phyloP scores from a whole-genome alignment of 1,140 invertebrate genomes.

The Penaeus japonicus region DNA sequence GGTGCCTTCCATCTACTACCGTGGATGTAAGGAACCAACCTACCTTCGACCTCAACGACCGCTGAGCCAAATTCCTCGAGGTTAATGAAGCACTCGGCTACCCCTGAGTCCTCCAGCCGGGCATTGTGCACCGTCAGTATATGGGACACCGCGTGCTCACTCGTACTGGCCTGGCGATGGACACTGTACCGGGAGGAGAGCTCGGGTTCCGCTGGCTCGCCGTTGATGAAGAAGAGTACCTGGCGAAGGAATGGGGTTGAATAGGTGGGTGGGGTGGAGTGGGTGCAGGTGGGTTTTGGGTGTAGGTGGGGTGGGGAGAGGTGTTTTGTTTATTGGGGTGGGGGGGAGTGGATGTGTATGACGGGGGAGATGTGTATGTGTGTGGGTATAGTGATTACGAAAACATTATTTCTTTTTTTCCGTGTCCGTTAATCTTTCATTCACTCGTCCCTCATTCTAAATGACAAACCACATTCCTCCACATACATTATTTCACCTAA shows the following conservation, averaged over 20 bases:
- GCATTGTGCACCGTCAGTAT: background rate
- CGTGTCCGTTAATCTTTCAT: too few relatives aligned
- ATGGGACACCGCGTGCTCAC: background rate
- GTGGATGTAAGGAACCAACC: too few relatives aligned
- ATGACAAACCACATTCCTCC: too few relatives aligned
- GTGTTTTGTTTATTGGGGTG: too few relatives aligned
- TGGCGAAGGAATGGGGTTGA: background rate
- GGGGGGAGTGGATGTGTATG: too few relatives aligned
- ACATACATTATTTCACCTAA: too few relatives aligned
- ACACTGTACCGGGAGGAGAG: background rate
- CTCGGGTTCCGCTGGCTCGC: background rate
- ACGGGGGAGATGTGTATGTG: too few relatives aligned
- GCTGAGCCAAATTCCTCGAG: constrained; percentile 8
- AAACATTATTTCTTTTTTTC: too few relatives aligned
- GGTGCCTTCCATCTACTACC: too few relatives aligned
- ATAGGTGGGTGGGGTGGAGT: background rate
- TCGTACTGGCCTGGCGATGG: background rate
- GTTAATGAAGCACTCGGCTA: constrained; percentile 22
- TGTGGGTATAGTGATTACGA: too few relatives aligned
- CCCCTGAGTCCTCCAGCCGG: background rate
- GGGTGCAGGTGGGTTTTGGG: background rate
- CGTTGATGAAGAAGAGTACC: constrained; percentile 42
- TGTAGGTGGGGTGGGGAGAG: background rate
- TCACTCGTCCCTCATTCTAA: too few relatives aligned
- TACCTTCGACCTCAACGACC: constrained; percentile 10